Base-by-base conservation (phyloP, 2,888 invertebrate genomes). In the Cistogaster globosa region DNA sequence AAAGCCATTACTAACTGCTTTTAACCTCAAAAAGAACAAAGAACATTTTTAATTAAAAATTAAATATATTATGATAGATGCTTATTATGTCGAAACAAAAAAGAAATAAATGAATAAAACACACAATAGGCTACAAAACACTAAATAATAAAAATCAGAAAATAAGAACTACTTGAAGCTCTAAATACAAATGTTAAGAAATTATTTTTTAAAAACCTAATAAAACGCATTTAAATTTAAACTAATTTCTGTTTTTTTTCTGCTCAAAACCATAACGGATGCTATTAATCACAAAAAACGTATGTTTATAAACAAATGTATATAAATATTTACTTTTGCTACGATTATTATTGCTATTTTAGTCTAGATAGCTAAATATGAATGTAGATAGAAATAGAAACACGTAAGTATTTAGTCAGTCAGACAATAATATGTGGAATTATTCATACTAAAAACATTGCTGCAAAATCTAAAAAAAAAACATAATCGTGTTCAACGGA, bases 231-330 rank as follows among this genome's bases (percentile, higher is more conserved):
- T 78, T 65, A 45, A 84, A 79, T 48, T 57, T 18, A 81, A 78
- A 85, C 69, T 83, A 20, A 18, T 72, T 79, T 18, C n/a, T n/a
- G n/a, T 72, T 65, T 57, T 51, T 16, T 68, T 78, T 20, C 58
- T 62, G 68, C 75, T 75, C 18, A 55, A 75, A 85, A 78, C 78
- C 75, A 82, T 85, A 85, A 82, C 85, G 85, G 85, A 85, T 85
- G 85, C 85, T 75, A 82, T 85, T 85, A 85, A 85, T 85, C 85
- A 85, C 71, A 74, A 67, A 42, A 77, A 69, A 38, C 45, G 16
- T 74, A 26, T 8, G 8, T 32, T 5, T 8, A 8, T 32, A 32
- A 7, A 32, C 8, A 32, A 5, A 32, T 32, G 26, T 32, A 32
- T 32, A 32, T 32, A 32, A 5, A 32, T 32, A 32, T 69, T 63